Percentiles rank a stretch among this genome's conserved stretches.
Conservation (phyloP, 2,888 invertebrate genomes). For the Drosophila meridiana region DNA sequence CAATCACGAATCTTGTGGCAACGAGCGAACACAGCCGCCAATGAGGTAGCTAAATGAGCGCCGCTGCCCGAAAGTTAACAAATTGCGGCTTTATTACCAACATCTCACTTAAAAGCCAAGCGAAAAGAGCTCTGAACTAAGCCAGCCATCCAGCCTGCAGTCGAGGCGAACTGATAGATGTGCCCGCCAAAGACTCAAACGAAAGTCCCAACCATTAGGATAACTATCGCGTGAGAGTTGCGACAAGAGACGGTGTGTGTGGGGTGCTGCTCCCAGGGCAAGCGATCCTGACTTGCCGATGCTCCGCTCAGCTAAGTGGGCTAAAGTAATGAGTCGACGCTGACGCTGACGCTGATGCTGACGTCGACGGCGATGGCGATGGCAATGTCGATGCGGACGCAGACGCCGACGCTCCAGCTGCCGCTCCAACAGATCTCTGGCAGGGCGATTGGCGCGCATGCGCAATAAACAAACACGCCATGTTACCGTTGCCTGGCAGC, state of each 20-base stretch:
- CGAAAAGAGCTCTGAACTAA: slow-evolving; percentile 32
- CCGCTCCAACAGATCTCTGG: slow-evolving; percentile 58
- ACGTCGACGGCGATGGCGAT: slow-evolving; percentile 33
- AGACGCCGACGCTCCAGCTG: slow-evolving; percentile 23
- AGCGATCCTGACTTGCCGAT: slow-evolving; percentile 75
- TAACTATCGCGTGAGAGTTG: slow-evolving; percentile 80
- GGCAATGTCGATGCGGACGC: slow-evolving; percentile 18
- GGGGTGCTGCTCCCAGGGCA: slow-evolving; percentile 40
- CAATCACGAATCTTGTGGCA: slow-evolving; percentile 68
- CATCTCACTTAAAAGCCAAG: slow-evolving; percentile 74
- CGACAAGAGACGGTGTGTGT: slow-evolving; percentile 16
- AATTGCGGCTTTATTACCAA: slow-evolving; percentile 81
- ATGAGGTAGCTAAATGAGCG: slow-evolving; percentile 80
- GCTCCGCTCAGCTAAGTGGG: slow-evolving; percentile 68
- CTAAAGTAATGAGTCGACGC: slow-evolving; percentile 73
- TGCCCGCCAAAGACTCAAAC: slow-evolving; percentile 71
- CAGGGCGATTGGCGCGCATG: slow-evolving; percentile 77
- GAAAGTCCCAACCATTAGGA: slow-evolving; percentile 80
- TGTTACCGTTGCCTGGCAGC: slow-evolving; percentile 75
- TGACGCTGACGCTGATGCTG: slow-evolving; percentile 37
- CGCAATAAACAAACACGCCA: slow-evolving; percentile 82
- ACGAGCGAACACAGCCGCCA: slow-evolving; percentile 76
- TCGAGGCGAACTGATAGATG: slow-evolving; percentile 71
- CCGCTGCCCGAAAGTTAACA: slow-evolving; percentile 69
- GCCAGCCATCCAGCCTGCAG: slow-evolving; percentile 11